Evolutionary conservation across 1,140 invertebrate genomes (phyloP).

Genomic region (Zaprionus taronus): DNA sequence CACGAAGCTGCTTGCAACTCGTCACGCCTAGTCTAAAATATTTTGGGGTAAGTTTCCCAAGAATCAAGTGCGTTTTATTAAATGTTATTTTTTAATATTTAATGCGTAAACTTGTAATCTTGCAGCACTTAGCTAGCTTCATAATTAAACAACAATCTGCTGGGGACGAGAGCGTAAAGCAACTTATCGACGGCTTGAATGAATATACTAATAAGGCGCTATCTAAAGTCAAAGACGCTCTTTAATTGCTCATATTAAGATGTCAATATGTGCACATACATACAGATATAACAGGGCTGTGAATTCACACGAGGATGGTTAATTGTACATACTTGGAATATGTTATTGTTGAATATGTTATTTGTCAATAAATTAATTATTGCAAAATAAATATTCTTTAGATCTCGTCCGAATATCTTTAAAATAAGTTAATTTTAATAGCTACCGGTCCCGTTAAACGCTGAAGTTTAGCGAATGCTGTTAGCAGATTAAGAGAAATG

Average conservation of each 20-base stretch:
- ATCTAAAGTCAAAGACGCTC: too few relatives aligned
- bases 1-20: slow-evolving; percentile 55
- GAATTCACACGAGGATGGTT: too few relatives aligned
- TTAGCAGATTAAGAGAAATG: slow-evolving; percentile 30
- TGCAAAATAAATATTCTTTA: too few relatives aligned
- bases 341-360: too few relatives aligned
- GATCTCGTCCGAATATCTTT: too few relatives aligned
- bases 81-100: slow-evolving; percentile 55
- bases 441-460: neutral
- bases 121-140: slow-evolving; percentile 3
- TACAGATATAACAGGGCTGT: neutral
- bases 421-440: too few relatives aligned
- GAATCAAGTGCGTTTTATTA: slow-evolving; percentile 47
- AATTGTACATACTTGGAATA: too few relatives aligned
- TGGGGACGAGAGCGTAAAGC: too few relatives aligned
- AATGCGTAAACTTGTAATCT: slow-evolving; percentile 39
- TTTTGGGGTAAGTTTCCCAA: slow-evolving; percentile 40
- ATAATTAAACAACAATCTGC: too few relatives aligned
- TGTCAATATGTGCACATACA: neutral
- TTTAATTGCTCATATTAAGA: slow-evolving; percentile 16
- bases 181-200: neutral
- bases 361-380: too few relatives aligned
- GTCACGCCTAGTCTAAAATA: slow-evolving; percentile 42
- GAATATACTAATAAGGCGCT: neutral
- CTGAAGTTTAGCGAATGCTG: neutral